Conservation (phyloP, 2,797 vertebrate species). For the Triplophysa yarkandensis region DNA sequence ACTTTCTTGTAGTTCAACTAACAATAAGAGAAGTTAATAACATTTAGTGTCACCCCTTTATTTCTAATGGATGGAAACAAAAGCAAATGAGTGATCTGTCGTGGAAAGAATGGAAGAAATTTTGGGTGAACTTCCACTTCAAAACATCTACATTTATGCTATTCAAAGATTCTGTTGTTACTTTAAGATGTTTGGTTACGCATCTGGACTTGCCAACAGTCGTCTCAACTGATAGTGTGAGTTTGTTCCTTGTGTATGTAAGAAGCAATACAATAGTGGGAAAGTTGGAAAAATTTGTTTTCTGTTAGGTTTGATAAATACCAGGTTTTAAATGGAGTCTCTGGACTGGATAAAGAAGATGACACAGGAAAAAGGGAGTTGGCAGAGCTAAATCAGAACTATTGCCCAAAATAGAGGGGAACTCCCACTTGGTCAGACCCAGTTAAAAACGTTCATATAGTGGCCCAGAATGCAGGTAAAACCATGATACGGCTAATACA, state of each 20-base stretch:
- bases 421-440: slow-evolving; percentile 52
- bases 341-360: slow-evolving; percentile 5
- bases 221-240: background rate
- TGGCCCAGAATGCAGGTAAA: slow-evolving; percentile 35
- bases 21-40: too few species aligned
- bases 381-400: slow-evolving; percentile 48
- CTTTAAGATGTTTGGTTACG: background rate
- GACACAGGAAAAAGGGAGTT: slow-evolving; percentile 44
- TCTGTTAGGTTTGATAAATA: background rate
- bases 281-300: slow-evolving; percentile 20
- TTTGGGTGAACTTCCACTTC: too few species aligned
- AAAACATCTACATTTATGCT: background rate
- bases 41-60: too few species aligned
- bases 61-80: too few species aligned
- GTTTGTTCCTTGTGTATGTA: background rate
- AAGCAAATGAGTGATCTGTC: too few species aligned
- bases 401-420: slow-evolving; percentile 45
- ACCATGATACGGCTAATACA: background rate
- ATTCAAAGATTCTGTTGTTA: background rate
- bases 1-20: too few species aligned
- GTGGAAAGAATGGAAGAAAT: too few species aligned
- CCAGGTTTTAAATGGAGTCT: slow-evolving; percentile 1
- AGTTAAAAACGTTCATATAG: slow-evolving; percentile 46
- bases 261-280: background rate
- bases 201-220: background rate